Evolutionary conservation across 2,888 invertebrate genomes (phyloP), one percentile per base, ranked within the genome.

Genomic region (Melinopterus prodromus): DNA sequence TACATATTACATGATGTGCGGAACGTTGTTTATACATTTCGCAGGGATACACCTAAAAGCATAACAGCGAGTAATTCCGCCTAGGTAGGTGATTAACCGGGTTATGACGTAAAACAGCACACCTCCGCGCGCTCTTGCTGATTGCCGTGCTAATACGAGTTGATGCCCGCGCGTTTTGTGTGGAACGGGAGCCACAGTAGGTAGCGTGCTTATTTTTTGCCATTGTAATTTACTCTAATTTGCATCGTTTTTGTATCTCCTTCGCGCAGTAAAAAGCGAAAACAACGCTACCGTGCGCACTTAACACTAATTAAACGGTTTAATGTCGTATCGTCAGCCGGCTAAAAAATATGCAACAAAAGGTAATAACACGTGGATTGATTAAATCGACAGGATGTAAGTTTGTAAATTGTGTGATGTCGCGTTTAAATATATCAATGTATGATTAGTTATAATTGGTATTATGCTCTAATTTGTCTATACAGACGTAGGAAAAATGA

Each of bases 91-190:
- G 53, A 53, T 53, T 53, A 53, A 53, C 53, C 53, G 53, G 53
- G 53, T 53, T 53, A 53, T 53, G 53, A 53, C 53, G 53, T 53
- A 53, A 53, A 53, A 53, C 53, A 53, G 53, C 53, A 53, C 53
- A 53, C 53, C 53, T 53, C 53, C 53, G 53, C 53, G 53, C 5
- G 53, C 53, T 53, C 12, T 12, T 53, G 12, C 53, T 53, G 53
- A 53, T 53, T 53, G 53, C 53, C 12, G 53, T 12, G 53, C 12
- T 53, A 53, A 53, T 53, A 53, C 53, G 53, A 53, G 2, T 53
- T 53, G 53, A 53, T 53, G 53, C 53, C 53, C 53, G 9, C 9
- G 7, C 12, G 53, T 53, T 53, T 53, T 53, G 53, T 53, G 53
- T 12, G 53, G 53, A 53, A 53, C 53, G 53, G 53, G 26, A 26